phyloP scores from a whole-genome alignment of 2,113 vertebrate genomes.

The Vidua chalybeata region DNA sequence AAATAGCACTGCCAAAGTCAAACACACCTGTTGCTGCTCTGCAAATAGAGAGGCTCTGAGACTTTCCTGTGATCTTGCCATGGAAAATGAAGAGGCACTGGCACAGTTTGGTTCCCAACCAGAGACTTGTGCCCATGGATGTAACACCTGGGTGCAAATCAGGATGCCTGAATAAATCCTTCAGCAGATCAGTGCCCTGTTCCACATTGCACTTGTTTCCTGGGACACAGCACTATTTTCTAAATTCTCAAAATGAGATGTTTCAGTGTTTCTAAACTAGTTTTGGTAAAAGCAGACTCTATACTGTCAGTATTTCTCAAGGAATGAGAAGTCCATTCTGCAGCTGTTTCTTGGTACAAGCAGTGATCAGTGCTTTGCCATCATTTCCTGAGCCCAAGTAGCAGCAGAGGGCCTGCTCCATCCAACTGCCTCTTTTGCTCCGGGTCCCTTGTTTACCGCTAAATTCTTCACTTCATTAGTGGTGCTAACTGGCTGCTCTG shows the following conservation, averaged over 20 bases:
- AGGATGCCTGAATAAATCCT: neutral
- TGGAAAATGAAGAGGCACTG: neutral
- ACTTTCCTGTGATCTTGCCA: neutral
- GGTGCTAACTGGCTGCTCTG: neutral
- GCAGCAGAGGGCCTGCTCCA: neutral
- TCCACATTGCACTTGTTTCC: too few relatives aligned
- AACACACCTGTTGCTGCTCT: neutral
- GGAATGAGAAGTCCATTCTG: neutral
- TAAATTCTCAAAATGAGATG: neutral
- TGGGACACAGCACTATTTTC: neutral
- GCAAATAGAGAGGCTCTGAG: neutral
- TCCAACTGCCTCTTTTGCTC: neutral
- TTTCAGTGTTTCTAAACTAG: neutral
- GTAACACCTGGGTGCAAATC: neutral
- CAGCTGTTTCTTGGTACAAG: neutral
- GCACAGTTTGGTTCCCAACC: neutral
- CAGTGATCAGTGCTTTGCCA: neutral
- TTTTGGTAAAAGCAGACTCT: neutral
- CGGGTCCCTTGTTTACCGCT: neutral
- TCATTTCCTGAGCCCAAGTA: neutral
- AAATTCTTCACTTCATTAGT: constrained; percentile 19
- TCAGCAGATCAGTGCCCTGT: neutral
- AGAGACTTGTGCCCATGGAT: neutral
- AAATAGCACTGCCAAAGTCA: neutral
- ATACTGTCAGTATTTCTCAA: neutral